Evolutionary conservation across 1,140 invertebrate genomes (phyloP), one percentile per base, ranked within the genome.

Genomic region (Oreohelix idahoensis): DNA sequence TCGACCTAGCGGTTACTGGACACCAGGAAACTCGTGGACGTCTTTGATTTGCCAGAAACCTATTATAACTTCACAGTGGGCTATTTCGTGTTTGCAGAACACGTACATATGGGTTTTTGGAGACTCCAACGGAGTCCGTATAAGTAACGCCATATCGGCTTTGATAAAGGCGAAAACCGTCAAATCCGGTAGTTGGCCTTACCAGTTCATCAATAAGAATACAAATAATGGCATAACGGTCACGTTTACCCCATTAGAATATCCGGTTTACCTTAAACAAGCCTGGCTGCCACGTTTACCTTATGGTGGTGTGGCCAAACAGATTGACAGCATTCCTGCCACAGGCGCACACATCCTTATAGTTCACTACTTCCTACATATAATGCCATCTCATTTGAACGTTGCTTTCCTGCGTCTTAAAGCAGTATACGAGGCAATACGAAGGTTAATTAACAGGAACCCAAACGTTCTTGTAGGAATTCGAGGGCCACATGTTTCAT

Each of bases 361-460:
- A 15, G 17, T 80, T 32, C 78, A 80, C 39, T 80, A 80, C 42
- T 80, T 70, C 29, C 63, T 80, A 5, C 78, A 80, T 58, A 8
- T 42, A 1, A 20, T 32, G 38, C 32, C 38, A 0, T 36, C 63
- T 8, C 78, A 80, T 70, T 32, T 70, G 5, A 70, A n/a, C 42
- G 38, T 80, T 10, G 15, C 29, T 13, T 49, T 32, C 38, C 23
- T 35, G 1, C 58, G 66, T 32, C 8, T 80, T 35, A 45, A 17
- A 10, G 66, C 78, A 5, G 23, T 70, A 42, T 11, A 42, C 17
- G n/a, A 69, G 15, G 78, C 78, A 1, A 11, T 80, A 39, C 5
- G 8, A n/a, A 26, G 66, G 26, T 32, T 80, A 0, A 38, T 80
- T 29, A 42, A 39, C 13, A 39, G 78, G 29, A 80, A 80, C 39